phyloP scores from a whole-genome alignment of 2,888 invertebrate species.

The Megamerina dolium region DNA sequence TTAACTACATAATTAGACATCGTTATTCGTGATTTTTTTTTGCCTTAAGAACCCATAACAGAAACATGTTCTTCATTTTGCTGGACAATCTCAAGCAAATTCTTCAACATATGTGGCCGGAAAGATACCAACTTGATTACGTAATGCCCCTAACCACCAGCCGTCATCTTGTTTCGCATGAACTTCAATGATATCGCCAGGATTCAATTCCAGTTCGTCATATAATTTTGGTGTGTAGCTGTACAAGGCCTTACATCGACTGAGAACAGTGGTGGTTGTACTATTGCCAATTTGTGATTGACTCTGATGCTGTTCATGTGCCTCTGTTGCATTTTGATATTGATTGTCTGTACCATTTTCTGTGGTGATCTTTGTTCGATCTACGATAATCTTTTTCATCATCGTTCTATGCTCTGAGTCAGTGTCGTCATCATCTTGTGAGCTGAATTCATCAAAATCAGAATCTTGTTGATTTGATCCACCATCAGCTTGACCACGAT shows the following conservation, averaged over 20 bases:
- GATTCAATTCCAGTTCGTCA: constrained; percentile 73
- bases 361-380: not conserved
- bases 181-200: constrained; percentile 80
- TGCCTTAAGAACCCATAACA: no score
- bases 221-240: constrained; percentile 80
- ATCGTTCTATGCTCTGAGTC: not conserved
- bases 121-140: constrained; percentile 76
- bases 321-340: constrained; percentile 22
- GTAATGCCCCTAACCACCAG: constrained; percentile 90
- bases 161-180: constrained; percentile 88
- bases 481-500: constrained; percentile 59
- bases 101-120: constrained; percentile 92
- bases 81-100: constrained; percentile 54
- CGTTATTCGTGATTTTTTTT: no score
- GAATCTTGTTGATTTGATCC: constrained; percentile 82
- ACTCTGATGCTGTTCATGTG: not conserved
- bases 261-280: constrained; percentile 47
- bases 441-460: constrained; percentile 80
- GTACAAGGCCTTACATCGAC: constrained; percentile 79
- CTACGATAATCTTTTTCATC: not conserved
- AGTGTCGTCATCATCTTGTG: constrained; percentile 58
- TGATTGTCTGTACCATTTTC: constrained; percentile 14
- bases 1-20: no score
- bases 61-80: no score
- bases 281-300: no score